phyloP scores from a whole-genome alignment of 2,888 invertebrate genomes.

The Atrina japonica region DNA sequence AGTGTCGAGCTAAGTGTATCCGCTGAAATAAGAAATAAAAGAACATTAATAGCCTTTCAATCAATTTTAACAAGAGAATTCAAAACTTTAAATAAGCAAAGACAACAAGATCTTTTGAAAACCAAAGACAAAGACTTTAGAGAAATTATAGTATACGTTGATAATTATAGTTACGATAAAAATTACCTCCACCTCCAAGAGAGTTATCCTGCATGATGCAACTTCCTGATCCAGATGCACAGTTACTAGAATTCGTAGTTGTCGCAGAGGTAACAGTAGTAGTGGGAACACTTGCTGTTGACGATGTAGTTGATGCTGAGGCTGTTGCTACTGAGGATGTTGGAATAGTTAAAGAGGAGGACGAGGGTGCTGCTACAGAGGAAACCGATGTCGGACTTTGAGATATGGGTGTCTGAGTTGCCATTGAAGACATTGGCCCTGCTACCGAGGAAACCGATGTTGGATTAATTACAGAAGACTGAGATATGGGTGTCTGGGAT shows the following conservation, averaged over 20 bases:
- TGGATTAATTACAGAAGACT: no score
- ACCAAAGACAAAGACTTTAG: no score
- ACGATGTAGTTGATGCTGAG: conserved; percentile 4
- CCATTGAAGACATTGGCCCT: not conserved
- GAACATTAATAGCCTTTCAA: no score
- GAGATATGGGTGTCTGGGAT: no score
- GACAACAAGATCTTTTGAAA: no score
- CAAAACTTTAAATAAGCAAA: no score
- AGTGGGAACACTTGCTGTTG: not conserved
- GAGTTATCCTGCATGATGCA: conserved; percentile 12
- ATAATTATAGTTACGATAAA: no score
- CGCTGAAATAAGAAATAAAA: no score
- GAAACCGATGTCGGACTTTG: not conserved
- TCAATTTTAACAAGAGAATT: no score
- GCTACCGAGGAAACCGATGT: no score
- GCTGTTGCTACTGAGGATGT: not conserved
- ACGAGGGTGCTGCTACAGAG: not conserved
- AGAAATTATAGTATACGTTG: no score
- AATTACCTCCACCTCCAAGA: conserved; percentile 11
- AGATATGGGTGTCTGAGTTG: not conserved
- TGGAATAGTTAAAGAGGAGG: conserved; percentile 3
- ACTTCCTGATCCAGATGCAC: conserved; percentile 7
- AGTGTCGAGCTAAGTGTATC: no score
- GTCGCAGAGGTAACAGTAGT: not conserved
- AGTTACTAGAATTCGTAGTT: conserved; percentile 3